A percentile compares a stretch with the other conserved stretches of the same genome.
Conservation (phyloP, 2,888 invertebrate genomes). For the Phlogophora meticulosa region DNA sequence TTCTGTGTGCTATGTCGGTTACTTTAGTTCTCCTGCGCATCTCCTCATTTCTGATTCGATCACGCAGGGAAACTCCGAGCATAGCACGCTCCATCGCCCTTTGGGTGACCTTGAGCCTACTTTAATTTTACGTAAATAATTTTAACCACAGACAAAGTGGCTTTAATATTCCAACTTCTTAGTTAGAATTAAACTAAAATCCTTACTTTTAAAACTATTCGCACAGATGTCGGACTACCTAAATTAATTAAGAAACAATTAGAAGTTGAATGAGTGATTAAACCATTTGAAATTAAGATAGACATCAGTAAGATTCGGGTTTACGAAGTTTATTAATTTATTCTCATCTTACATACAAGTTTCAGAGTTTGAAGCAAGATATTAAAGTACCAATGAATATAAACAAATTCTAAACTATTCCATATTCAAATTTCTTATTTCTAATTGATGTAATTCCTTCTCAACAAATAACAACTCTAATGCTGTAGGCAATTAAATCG, state of each 20-base stretch:
- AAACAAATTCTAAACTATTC: no score
- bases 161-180: conserved; percentile 13
- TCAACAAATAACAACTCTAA: no score
- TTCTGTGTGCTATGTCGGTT: no score
- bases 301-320: conserved; percentile 29
- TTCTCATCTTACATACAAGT: conserved; percentile 18
- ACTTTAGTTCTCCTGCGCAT: no score
- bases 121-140: neutral
- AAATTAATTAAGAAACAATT: conserved; percentile 58
- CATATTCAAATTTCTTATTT: no score
- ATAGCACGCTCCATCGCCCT: no score
- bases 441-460: no score
- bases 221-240: conserved; percentile 47
- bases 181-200: conserved; percentile 44
- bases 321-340: conserved; percentile 41
- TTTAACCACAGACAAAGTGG: neutral
- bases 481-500: no score
- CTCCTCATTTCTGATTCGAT: no score
- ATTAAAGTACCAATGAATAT: neutral
- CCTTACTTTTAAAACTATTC: conserved; percentile 47
- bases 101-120: no score
- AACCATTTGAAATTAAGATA: conserved; percentile 53
- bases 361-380: conserved; percentile 1
- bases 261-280: conserved; percentile 55
- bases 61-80: no score